Evolutionary conservation across 2,888 invertebrate species (phyloP), one percentile per base, ranked within the genome.

Genomic region (Dicycla oo): DNA sequence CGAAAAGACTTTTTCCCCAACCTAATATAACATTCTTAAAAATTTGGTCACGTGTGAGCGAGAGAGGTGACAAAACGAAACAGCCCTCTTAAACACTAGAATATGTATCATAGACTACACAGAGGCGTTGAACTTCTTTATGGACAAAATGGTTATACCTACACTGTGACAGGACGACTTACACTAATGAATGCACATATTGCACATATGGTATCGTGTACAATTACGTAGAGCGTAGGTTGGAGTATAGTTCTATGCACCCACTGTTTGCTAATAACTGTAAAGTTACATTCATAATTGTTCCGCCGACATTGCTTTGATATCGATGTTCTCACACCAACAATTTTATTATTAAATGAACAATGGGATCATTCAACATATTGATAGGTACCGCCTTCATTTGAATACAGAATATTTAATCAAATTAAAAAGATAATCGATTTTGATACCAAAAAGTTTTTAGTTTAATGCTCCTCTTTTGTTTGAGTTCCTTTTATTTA

Each of bases 181-280:
- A 15, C n/a, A n/a, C 45, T 75, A 78, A 75, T 65, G 49, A 65
- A 75, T 69, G 51, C 61, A 43, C 66, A 51, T 34, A 75, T n/a
- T 69, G 51, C 61, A 43, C 73, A 51, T 34, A 75, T 56, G 66
- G 20, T 30, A 62, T n/a, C 30, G 51, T 34, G n/a, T 62, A 53
- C 51, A 62, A 62, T 62, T 49, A 70, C 51, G 40, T 51, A 47
- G 65, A 49, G 65, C 76, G 76, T 75, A 63, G 76, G 65, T 47
- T 40, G 61, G 49, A 61, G 26, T 53, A 64, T 47, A 43, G 62
- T 64, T 64, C 62, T 26, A 45, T 45, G 60, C 58, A 54, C 23
- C 68, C 68, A 75, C 58, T 49, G 49, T 58, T 68, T 4, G 53
- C 63, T 63, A 78, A 75, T 80, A 76, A 73, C 76, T 65, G 61